phyloP scores from a whole-genome alignment of 2,113 vertebrate genomes.

The Tychaedon coryphoeus region DNA sequence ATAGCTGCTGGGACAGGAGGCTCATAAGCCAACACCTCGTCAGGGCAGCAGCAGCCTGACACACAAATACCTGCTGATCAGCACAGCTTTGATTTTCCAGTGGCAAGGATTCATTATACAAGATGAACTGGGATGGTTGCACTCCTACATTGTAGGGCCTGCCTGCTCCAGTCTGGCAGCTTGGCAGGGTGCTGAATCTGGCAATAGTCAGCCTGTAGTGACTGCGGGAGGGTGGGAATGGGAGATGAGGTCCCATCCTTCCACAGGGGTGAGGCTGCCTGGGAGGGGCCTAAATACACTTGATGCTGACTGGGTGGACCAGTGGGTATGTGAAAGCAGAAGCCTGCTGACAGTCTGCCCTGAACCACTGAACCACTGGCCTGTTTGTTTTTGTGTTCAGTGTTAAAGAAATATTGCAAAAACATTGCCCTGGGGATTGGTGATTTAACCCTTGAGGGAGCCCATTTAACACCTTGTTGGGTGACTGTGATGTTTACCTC shows the following conservation, averaged over 20 bases:
- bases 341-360: background rate
- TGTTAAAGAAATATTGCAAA: background rate
- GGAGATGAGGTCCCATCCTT: rapidly evolving
- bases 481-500: background rate
- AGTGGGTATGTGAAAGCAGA: background rate
- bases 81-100: background rate
- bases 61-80: background rate
- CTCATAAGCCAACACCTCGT: background rate
- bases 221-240: rapidly evolving
- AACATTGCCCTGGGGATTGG: background rate
- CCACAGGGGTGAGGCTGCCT: background rate
- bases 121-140: background rate
- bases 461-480: background rate
- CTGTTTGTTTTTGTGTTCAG: background rate
- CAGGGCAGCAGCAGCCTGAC: background rate
- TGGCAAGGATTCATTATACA: background rate
- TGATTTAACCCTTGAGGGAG: background rate
- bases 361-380: background rate
- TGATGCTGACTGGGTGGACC: background rate
- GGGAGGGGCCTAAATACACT: background rate
- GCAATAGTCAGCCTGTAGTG: background rate
- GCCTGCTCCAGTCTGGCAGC: background rate
- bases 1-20: background rate
- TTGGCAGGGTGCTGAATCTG: background rate
- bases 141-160: background rate